These are phyloP conservation scores for Eristalis tenax DNA, from an alignment of 2,888 invertebrate species.

Conservation along the genomic window DNA sequence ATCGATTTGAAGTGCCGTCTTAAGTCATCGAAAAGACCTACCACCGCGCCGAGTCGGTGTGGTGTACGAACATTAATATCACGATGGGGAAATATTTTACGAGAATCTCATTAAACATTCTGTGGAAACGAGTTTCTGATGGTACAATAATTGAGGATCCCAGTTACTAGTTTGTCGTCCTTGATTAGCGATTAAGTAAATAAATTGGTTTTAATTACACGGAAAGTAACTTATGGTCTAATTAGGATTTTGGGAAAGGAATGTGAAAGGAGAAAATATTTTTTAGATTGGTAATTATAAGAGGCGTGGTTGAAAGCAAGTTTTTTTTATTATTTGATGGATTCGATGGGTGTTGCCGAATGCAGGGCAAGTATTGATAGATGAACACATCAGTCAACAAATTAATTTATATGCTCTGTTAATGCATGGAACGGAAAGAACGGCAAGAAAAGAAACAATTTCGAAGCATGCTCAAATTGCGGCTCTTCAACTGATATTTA, in stretches of 20 bases:
- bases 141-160: neutral
- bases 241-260: neutral
- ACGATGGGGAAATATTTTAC: neutral
- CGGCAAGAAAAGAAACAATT: too few species aligned
- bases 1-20: conserved; percentile 56
- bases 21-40: conserved; percentile 21
- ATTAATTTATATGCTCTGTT: too few species aligned
- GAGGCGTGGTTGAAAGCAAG: neutral
- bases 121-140: neutral
- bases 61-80: neutral
- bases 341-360: neutral
- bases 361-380: neutral
- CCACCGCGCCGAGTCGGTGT: conserved; percentile 2
- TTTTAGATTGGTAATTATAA: neutral
- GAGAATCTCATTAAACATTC: conserved; percentile 15
- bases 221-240: neutral
- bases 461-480: too few species aligned
- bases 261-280: neutral
- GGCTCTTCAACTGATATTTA: too few species aligned
- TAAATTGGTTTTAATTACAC: neutral
- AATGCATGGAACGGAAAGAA: too few species aligned
- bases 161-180: neutral
- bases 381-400: neutral
- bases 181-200: neutral
- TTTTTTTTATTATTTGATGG: neutral